Evolutionary conservation across 2,113 vertebrate species (phyloP).

Genomic region (Hippocampus barbouri): DNA sequence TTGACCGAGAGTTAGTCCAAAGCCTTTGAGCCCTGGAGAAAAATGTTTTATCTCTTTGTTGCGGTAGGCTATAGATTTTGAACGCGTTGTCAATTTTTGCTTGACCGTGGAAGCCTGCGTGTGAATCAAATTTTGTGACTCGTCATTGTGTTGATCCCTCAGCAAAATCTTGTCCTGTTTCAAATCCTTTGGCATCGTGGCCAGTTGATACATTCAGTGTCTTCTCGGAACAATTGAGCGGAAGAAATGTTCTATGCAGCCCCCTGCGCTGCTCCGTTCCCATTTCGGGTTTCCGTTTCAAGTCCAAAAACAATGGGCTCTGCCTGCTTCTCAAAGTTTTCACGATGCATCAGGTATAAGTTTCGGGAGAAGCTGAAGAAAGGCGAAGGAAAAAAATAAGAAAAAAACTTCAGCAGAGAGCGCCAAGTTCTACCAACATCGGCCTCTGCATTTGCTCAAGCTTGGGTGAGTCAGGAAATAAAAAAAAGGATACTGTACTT

Average conservation of each 20-base stretch:
- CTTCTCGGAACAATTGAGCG: neutral
- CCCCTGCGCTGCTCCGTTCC: neutral
- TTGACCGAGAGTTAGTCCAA: too few relatives aligned
- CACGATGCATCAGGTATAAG: neutral
- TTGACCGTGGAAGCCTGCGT: neutral
- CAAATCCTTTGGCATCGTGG: neutral
- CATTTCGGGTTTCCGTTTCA: neutral
- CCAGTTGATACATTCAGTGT: neutral
- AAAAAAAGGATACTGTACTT: too few relatives aligned
- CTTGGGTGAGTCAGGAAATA: neutral
- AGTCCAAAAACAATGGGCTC: slow-evolving; percentile 2
- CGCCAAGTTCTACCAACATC: neutral
- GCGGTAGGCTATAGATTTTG: too few relatives aligned
- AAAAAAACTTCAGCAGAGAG: neutral
- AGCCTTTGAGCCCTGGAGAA: too few relatives aligned
- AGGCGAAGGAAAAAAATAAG: neutral
- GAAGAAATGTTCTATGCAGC: slow-evolving; percentile 1
- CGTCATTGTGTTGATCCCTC: neutral
- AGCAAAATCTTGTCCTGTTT: neutral
- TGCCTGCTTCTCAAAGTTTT: neutral
- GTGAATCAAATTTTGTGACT: neutral
- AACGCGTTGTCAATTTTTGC: neutral
- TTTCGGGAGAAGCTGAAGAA: neutral
- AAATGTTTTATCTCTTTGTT: too few relatives aligned
- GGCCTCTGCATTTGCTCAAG: neutral